Evolutionary conservation across 2,797 vertebrate genomes (phyloP).

Genomic region (Rhinophrynus dorsalis): DNA sequence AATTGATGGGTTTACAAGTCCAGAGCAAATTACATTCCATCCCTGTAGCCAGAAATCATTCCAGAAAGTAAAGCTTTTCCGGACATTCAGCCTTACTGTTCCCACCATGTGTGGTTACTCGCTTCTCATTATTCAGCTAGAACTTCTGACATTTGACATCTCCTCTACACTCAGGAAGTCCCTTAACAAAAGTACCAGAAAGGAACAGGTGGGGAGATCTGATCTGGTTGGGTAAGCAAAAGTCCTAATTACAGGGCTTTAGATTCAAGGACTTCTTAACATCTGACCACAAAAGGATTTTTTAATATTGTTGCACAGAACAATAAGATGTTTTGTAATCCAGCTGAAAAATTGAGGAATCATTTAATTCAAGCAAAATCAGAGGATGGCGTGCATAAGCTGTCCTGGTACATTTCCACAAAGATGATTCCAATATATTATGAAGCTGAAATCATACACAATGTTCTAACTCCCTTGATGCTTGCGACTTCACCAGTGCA

Average conservation of each 20-base stretch:
- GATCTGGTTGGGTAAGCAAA: slow-evolving; percentile 28
- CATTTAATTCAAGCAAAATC: background rate
- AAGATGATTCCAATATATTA: background rate
- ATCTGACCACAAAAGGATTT: slow-evolving; percentile 12
- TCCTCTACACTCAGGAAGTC: slow-evolving; percentile 18
- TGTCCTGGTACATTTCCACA: background rate
- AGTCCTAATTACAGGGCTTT: slow-evolving; percentile 22
- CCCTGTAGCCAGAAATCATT: slow-evolving; percentile 4
- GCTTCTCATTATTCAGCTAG: slow-evolving; percentile 13
- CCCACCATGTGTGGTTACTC: slow-evolving; percentile 29
- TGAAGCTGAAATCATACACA: background rate
- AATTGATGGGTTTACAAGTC: slow-evolving; percentile 16
- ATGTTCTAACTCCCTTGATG: background rate
- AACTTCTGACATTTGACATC: slow-evolving; percentile 30
- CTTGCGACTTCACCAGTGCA: background rate
- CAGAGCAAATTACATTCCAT: background rate
- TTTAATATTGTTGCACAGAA: background rate
- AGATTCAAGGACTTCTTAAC: slow-evolving; percentile 8
- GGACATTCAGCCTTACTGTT: slow-evolving; percentile 14
- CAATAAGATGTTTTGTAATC: background rate
- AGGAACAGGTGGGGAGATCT: slow-evolving; percentile 37
- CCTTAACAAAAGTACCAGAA: slow-evolving; percentile 3
- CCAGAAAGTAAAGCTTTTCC: slow-evolving; percentile 8
- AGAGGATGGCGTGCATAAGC: background rate
- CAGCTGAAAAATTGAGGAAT: slow-evolving; percentile 1